Base-by-base conservation (phyloP, 35 echinoderm and acorn worm genomes). In the Lytechinus pictus region DNA sequence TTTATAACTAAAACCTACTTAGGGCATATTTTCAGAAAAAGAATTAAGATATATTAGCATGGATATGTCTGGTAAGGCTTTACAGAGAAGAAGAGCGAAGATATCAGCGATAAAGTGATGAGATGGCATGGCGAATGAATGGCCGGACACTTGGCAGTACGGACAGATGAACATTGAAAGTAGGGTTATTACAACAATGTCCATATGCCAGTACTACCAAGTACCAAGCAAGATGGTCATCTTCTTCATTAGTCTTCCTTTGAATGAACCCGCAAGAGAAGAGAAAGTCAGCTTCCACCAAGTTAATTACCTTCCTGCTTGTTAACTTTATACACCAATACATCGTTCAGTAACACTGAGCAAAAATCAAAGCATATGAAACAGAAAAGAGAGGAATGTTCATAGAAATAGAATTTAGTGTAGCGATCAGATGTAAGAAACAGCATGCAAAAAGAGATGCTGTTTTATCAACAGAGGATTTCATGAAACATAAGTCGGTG, bases 131-230 rank as follows among this genome's bases (percentile, higher is more conserved):
- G 54, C 44, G 86, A 54, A 55, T 86, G 53, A 52, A 94, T 87
- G 92, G 52, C 96, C 95, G 58, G 92, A 79, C 96, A 97, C 96
- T 95, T 95, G 97, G 95, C 95, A 98, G 97, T 99, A 89, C 98
- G 89, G 95, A 94, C 95, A 97, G 94, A 98, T 96, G 97, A 97
- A 98, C 98, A 99, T 97, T 99, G 97, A 96, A 4, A 21, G 92
- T 55, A 97, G 52, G 89, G 33, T 52, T 33, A 97, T 79, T 61
- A 96, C 86, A 93, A 96, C 98, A 98, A 99, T 99, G 98, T 99
- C 98, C 98, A 99, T 99, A 99, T 99, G 98, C 98, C 98, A 99
- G 98, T 99, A 99, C 98, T 99, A 99, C 44, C 96, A 87, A 79
- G 66, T 24, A n/a, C 66, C 21, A n/a, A 24, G 66, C 66, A n/a